These are phyloP conservation scores for Crocodylus rhombifer DNA, from an alignment of 2,797 vertebrate species.

Conservation along the genomic window DNA sequence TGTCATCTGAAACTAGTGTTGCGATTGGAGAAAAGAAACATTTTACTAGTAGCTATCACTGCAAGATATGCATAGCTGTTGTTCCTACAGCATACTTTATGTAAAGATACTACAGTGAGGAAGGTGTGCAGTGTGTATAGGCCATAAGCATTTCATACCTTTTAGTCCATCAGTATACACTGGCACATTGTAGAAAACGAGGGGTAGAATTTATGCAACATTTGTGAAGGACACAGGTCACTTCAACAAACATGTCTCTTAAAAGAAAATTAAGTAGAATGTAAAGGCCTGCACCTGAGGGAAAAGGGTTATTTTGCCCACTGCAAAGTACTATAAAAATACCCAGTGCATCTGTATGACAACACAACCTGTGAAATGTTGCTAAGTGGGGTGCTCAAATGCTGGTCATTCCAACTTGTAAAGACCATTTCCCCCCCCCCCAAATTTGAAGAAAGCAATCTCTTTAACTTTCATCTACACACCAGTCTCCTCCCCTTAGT, in stretches of 20 bases:
- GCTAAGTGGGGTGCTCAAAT: neutral
- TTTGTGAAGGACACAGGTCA: neutral
- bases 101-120: neutral
- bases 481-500: neutral
- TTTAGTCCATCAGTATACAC: neutral
- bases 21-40: neutral
- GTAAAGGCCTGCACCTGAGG: neutral
- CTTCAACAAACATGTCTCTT: neutral
- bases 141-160: neutral
- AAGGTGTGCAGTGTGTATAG: neutral
- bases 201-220: neutral
- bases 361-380: neutral
- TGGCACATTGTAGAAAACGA: neutral
- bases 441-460: neutral
- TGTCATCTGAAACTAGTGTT: neutral
- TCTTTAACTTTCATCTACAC: slow-evolving; percentile 31
- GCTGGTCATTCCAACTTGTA: neutral
- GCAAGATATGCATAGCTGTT: neutral
- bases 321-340: neutral
- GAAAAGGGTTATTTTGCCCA: too few species aligned
- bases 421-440: neutral
- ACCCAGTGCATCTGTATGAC: slow-evolving; percentile 1
- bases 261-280: neutral
- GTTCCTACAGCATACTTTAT: neutral
- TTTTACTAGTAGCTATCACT: neutral